Evolutionary conservation across 1,140 invertebrate genomes (phyloP), one percentile per base, ranked within the genome.

Genomic region (Stegodyphus mimosarum): DNA sequence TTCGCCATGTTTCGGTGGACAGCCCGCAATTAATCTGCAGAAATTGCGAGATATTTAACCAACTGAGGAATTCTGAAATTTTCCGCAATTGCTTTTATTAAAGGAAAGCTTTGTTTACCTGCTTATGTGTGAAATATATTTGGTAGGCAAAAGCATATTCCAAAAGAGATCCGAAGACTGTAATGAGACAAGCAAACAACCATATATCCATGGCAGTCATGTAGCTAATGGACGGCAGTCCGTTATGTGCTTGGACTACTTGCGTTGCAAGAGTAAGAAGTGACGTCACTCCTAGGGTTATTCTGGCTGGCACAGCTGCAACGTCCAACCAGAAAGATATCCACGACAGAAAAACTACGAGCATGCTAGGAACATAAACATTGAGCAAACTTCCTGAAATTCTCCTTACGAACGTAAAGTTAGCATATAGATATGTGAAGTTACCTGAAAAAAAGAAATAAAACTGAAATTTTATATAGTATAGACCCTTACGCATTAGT

Each of bases 301-400:
- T 89, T 49, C 90, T 75, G 6, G 90, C 90, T 1, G 90, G 90
- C 0, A 89, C 90, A 13, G 89, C 88, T 50, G 89, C 88, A 48
- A 91, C 90, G 77, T 91, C 90, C 9, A 91, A 72, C 90, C 90
- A 91, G 85, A 91, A 91, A 52, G 90, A 90, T n/a, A 91, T 88
- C 88, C 87, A 88, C 0, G 87, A 88, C 4, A 88, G 75, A 7
- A 75, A 75, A 6, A 88, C 88, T 2, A 88, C 80, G 66, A 88
- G 51, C 6, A 79, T 76, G 18, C 86, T 88, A n/a, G 88, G 88
- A 53, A 88, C 73, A 55, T 88, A 88, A 5, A 87, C 78, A 17
- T 87, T 88, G 2, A 88, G 33, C 6, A 88, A 11, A 49, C 78
- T 86, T 49, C 71, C 72, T 6, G 81, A 88, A 5, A 88, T 66